phyloP scores from a whole-genome alignment of 1,140 invertebrate species.

The Calliphora vicina region DNA sequence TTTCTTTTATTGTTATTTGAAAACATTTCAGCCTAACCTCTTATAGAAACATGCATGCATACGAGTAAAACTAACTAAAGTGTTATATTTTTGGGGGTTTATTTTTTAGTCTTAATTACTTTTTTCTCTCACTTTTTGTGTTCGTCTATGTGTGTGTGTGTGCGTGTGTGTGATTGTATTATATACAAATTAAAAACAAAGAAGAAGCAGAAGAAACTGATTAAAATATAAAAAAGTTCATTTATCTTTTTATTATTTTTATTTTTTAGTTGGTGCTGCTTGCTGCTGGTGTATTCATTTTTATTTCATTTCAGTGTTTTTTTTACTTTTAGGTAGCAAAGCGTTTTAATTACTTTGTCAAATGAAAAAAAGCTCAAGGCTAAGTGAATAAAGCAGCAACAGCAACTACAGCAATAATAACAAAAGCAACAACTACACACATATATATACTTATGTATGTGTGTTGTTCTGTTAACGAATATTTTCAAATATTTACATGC shows the following conservation, averaged over 20 bases:
- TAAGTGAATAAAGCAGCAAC: background rate
- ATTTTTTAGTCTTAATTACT: constrained; percentile 17
- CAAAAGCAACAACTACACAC: background rate
- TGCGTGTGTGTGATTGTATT: background rate
- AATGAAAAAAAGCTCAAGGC: constrained; percentile 16
- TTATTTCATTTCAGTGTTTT: background rate
- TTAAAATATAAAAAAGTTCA: constrained; percentile 15
- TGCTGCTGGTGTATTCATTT: background rate
- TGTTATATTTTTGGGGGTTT: constrained; percentile 2
- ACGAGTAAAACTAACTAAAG: background rate
- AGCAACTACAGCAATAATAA: background rate
- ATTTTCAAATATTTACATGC: background rate
- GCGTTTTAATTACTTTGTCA: constrained; percentile 16
- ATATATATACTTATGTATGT: background rate
- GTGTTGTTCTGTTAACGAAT: background rate
- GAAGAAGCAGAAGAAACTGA: background rate
- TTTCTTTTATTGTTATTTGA: too few species aligned
- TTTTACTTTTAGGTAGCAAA: constrained; percentile 10
- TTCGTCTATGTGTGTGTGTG: background rate
- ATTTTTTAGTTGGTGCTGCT: background rate
- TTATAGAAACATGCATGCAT: too few species aligned
- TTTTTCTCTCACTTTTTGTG: background rate
- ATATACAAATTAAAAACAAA: background rate
- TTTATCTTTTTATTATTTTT: background rate
- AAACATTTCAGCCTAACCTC: too few species aligned